phyloP scores from a whole-genome alignment of 2,888 invertebrate genomes.

The Creontiades dilutus region DNA sequence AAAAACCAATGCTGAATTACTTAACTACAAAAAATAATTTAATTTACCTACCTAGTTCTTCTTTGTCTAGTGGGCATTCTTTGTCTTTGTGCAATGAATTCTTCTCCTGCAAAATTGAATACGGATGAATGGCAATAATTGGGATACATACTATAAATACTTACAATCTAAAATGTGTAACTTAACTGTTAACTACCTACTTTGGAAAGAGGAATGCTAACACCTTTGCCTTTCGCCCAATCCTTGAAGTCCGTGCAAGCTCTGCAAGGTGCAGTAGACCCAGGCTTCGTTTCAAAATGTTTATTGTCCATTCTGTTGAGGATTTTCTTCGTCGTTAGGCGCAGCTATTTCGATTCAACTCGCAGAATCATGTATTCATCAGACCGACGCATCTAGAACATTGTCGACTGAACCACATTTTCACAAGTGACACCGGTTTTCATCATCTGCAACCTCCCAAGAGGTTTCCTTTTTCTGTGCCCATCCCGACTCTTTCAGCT shows the following conservation, averaged over 20 bases:
- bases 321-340: neutral
- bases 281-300: neutral
- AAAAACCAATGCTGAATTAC: neutral
- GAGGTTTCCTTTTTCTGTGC: neutral
- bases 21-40: neutral
- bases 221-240: slow-evolving; percentile 71
- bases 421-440: neutral
- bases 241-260: slow-evolving; percentile 73
- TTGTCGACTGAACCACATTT: neutral
- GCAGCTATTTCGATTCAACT: neutral
- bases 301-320: slow-evolving; percentile 8
- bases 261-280: slow-evolving; percentile 55
- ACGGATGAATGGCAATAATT: neutral
- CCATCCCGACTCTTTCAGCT: neutral
- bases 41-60: slow-evolving; percentile 82
- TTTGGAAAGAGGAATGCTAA: slow-evolving; percentile 5
- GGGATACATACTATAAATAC: too few species aligned
- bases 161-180: neutral
- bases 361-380: too few species aligned
- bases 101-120: neutral
- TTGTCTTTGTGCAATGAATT: slow-evolving; percentile 74
- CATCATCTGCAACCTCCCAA: slow-evolving; percentile 11
- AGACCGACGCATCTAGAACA: neutral
- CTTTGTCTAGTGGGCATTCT: slow-evolving; percentile 89
- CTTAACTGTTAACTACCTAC: neutral